These are phyloP conservation scores for Galerucella nymphaeae DNA, from an alignment of 2,888 invertebrate genomes.

Conservation along the genomic window DNA sequence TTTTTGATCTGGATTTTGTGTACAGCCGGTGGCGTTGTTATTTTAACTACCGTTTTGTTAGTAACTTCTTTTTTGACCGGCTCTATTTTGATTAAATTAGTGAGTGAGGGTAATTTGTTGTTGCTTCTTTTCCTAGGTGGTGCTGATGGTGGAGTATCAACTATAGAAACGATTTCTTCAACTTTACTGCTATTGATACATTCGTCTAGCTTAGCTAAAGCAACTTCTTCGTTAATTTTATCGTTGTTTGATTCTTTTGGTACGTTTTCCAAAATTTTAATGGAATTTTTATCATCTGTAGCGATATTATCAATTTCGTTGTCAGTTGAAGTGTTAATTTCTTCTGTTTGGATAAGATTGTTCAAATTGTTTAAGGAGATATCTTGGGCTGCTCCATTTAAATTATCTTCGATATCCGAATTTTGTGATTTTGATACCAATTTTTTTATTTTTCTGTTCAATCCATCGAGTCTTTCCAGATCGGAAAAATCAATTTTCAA, in stretches of 20 bases:
- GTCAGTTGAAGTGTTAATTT: constrained; percentile 10
- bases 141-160: constrained; percentile 57
- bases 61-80: constrained; percentile 44
- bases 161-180: constrained; percentile 18
- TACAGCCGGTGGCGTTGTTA: constrained; percentile 63
- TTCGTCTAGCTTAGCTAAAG: constrained; percentile 37
- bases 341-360: background rate
- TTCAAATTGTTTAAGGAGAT: constrained; percentile 9
- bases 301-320: background rate
- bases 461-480: constrained; percentile 58
- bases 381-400: background rate
- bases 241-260: background rate
- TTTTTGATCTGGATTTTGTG: constrained; percentile 70
- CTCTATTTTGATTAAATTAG: constrained; percentile 47
- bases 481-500: constrained; percentile 71
- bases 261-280: background rate
- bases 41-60: constrained; percentile 66
- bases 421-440: constrained; percentile 61
- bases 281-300: background rate
- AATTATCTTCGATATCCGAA: background rate
- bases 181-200: constrained; percentile 30
- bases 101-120: constrained; percentile 57
- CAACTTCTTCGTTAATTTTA: constrained; percentile 30
- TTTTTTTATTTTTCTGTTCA: constrained; percentile 52
- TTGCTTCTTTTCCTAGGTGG: constrained; percentile 63